A percentile compares a stretch with the other conserved stretches of the same genome.
phyloP scores from a whole-genome alignment of 2,888 invertebrate genomes.

The Aphidoletes aphidimyza region DNA sequence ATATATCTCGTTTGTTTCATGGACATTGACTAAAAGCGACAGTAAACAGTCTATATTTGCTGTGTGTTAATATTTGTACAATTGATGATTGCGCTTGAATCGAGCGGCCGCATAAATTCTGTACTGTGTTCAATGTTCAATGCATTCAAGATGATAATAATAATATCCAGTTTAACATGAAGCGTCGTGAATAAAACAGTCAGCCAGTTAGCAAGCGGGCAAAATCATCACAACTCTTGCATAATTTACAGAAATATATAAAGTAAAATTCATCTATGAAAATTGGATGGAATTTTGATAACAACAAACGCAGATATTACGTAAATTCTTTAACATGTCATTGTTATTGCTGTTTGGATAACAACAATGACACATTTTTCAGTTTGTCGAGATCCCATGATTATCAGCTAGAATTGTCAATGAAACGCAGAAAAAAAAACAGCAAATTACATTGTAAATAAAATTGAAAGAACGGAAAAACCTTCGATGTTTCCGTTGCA shows the following conservation, averaged over 20 bases:
- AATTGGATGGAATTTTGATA: not conserved
- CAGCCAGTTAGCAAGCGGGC: not conserved
- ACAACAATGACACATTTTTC: not conserved
- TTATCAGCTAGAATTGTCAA: not conserved
- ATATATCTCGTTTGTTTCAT: not conserved
- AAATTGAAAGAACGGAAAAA: conserved; percentile 33
- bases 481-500: not conserved
- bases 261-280: not conserved
- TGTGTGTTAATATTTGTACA: not conserved
- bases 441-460: too few species aligned
- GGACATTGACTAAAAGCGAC: not conserved
- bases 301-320: not conserved
- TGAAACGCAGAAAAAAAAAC: not conserved
- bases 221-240: not conserved
- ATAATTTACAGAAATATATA: not conserved
- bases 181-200: too few species aligned
- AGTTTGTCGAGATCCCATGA: not conserved
- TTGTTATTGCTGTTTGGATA: too few species aligned
- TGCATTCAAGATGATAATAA: too few species aligned
- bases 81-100: not conserved
- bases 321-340: not conserved
- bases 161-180: too few species aligned
- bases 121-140: not conserved
- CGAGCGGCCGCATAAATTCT: too few species aligned
- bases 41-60: not conserved